Base-by-base conservation (phyloP, 2,113 vertebrate species). In the Echinops telfairi region DNA sequence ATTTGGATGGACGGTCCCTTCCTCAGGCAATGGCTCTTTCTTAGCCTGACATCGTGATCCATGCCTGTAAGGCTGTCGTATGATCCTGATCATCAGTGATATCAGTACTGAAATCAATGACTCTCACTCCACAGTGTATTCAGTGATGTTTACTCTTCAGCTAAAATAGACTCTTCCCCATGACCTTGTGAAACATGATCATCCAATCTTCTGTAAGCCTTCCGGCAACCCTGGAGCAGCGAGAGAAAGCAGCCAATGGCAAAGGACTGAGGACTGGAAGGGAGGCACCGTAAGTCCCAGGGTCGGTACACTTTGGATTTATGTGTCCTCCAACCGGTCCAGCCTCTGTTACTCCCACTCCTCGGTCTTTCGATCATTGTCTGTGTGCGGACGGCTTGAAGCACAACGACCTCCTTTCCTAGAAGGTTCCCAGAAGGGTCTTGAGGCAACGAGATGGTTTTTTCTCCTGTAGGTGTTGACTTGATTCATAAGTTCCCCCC, bases 401-500 rank as follows among this genome's bases (percentile, higher is more conserved):
- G 17, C 40, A 64, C 75, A 40, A 86, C 83, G 23, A 31, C 3
- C 17, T 81, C 40, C 70, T 68, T 68, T 85, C n/a, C 89, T 82
- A 64, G 23, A 87, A 77, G n/a, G 3, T 86, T 93, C 62, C 86
- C 47, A 53, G 47, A 57, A 25, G 17, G n/a, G 27, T 84, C 83
- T 73, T 83, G 27, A 60, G 40, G 3, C 47, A 77, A 70, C 90
- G 79, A 60, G 84, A 92, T 25, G 17, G 43, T 8, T 62, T 16
- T 64, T 27, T 43, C 85, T 38, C 3, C 33, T 36, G 47, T 75
- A 40, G 33, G n/a, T 36, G 29, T 86, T 36, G 25, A 11, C 66
- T 93, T 83, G 17, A 86, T 86, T 78, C 11, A 4, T 73, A 68
- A 62, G 17, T 58, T 79, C 90, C n/a, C 82, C 84, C 25, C 15